These are phyloP conservation scores for Apodemia mormo DNA, from an alignment of 2,888 invertebrate genomes.

Conservation along the genomic window DNA sequence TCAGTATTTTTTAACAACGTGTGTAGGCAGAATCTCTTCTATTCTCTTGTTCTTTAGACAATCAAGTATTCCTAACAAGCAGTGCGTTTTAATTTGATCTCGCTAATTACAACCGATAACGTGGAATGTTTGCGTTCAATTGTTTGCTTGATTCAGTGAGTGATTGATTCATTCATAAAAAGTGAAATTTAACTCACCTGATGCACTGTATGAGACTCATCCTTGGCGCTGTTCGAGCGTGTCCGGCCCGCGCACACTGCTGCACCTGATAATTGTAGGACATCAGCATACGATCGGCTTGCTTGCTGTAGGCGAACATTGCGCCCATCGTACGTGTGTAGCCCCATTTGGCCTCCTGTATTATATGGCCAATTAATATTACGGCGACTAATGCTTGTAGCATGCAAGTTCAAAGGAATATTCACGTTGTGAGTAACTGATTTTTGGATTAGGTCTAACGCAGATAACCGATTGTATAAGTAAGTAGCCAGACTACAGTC, in stretches of 20 bases:
- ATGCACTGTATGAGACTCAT: constrained; percentile 92
- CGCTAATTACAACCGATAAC: too few species aligned
- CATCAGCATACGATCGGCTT: constrained; percentile 78
- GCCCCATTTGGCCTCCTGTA: constrained; percentile 80
- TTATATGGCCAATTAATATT: constrained; percentile 53
- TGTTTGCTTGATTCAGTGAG: too few species aligned
- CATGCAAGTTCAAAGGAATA: constrained; percentile 2
- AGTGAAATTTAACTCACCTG: constrained; percentile 72
- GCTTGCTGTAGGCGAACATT: constrained; percentile 79
- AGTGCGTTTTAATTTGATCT: too few species aligned
- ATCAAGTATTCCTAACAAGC: too few species aligned
- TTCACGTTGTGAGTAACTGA: constrained; percentile 9
- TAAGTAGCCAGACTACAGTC: neutral
- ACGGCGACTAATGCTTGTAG: constrained; percentile 4
- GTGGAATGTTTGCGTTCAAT: too few species aligned
- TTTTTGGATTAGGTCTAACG: neutral
- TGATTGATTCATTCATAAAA: too few species aligned
- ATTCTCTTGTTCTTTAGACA: too few species aligned
- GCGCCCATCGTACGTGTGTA: constrained; percentile 79
- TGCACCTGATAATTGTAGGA: constrained; percentile 80
- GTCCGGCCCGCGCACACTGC: constrained; percentile 71
- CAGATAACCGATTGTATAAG: neutral
- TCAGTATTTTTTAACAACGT: too few species aligned
- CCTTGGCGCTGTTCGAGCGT: constrained; percentile 60
- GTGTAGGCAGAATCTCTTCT: too few species aligned